A percentile compares a stretch with the other conserved stretches of the same genome.
Conservation (phyloP, 2,113 vertebrate species). For the Zosterops borbonicus region DNA sequence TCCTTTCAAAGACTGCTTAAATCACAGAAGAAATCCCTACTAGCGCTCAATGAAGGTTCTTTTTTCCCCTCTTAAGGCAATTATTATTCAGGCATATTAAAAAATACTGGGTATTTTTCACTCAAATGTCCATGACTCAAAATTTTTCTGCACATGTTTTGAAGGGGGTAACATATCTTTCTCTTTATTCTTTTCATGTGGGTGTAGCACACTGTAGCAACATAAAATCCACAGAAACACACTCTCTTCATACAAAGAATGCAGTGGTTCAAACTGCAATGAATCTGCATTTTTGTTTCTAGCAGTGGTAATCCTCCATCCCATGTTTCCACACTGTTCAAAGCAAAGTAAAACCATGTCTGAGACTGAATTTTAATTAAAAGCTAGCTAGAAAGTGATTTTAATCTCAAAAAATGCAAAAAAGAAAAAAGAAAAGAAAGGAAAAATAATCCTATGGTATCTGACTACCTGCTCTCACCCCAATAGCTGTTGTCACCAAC, state of each 20-base stretch:
- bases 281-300: background rate
- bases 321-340: background rate
- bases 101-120: background rate
- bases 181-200: background rate
- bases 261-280: background rate
- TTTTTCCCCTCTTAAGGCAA: background rate
- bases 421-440: background rate
- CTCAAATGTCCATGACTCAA: background rate
- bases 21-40: constrained; percentile 16
- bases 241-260: background rate
- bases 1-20: background rate
- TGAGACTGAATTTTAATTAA: constrained; percentile 24
- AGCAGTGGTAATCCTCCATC: background rate
- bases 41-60: background rate
- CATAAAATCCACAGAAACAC: background rate
- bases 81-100: background rate
- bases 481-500: background rate
- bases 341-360: background rate
- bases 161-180: background rate
- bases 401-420: background rate
- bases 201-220: background rate
- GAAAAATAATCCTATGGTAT: background rate
- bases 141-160: background rate
- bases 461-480: background rate
- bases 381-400: background rate